Conservation (phyloP, 2,113 vertebrate species). For the Gasterosteus nipponicus region DNA sequence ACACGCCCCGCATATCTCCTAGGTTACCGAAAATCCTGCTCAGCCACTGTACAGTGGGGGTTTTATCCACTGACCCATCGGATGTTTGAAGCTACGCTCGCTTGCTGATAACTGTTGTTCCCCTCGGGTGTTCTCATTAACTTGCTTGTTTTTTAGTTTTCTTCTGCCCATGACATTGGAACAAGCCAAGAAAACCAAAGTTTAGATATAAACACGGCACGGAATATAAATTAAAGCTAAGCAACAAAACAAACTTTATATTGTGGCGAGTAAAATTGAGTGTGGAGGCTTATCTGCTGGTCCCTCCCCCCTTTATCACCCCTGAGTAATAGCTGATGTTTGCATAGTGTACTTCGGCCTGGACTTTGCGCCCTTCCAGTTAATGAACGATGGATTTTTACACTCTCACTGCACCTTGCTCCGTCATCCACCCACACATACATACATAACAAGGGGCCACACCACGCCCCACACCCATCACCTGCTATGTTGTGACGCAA, state of each 20-base stretch:
- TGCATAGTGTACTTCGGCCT: constrained; percentile 7
- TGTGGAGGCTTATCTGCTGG: background rate
- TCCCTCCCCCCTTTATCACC: constrained; percentile 2
- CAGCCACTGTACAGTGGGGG: constrained; percentile 24
- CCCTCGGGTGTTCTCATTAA: constrained; percentile 16
- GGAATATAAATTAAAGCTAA: background rate
- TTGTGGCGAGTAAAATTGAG: background rate
- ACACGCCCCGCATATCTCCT: constrained; percentile 67
- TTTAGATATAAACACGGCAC: background rate
- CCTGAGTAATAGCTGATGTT: constrained; percentile 1
- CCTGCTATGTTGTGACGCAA: constrained; percentile 51
- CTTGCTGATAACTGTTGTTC: constrained; percentile 33
- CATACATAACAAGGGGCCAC: constrained; percentile 11
- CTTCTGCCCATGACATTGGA: background rate
- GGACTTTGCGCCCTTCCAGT: constrained; percentile 70
- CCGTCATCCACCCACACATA: background rate
- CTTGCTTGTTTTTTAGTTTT: background rate
- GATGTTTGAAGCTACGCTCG: constrained; percentile 34
- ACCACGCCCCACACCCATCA: constrained; percentile 16
- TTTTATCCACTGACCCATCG: constrained; percentile 65
- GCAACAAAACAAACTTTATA: background rate
- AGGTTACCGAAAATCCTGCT: constrained; percentile 59
- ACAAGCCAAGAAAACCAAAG: background rate
- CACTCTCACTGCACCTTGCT: constrained; percentile 44
- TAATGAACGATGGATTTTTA: constrained; percentile 66